A percentile compares a stretch with the other conserved stretches of the same genome.
Conservation (phyloP, 2,888 invertebrate genomes). For the Beris morrisii region DNA sequence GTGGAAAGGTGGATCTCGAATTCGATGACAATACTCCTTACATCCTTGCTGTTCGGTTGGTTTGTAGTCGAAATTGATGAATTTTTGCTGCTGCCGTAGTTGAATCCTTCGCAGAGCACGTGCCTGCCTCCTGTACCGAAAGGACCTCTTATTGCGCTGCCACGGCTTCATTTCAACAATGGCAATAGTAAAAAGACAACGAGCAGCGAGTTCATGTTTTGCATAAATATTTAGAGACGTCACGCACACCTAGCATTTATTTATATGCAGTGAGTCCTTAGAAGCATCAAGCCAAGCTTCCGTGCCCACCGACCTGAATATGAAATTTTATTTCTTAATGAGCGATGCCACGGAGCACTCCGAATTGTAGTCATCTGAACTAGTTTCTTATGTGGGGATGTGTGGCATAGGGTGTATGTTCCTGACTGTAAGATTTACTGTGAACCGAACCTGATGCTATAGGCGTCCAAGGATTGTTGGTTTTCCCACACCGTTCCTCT, state of each 20-base stretch:
- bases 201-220: slow-evolving; percentile 28
- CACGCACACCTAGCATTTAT: slow-evolving; percentile 17
- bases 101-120: slow-evolving; percentile 9
- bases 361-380: slow-evolving; percentile 9
- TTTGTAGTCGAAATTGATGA: slow-evolving; percentile 21
- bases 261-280: slow-evolving; percentile 18
- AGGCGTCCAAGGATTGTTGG: too few relatives aligned
- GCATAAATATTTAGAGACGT: slow-evolving; percentile 26
- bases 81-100: slow-evolving; percentile 11
- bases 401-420: too few relatives aligned
- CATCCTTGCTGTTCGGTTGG: neutral
- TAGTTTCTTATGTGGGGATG: too few relatives aligned
- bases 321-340: slow-evolving; percentile 30
- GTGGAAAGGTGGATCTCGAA: neutral
- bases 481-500: too few relatives aligned
- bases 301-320: slow-evolving; percentile 19
- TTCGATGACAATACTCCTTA: neutral
- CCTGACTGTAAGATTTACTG: too few relatives aligned
- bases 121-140: neutral
- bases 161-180: neutral
- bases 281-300: neutral
- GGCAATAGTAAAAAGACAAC: slow-evolving; percentile 17
- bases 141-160: neutral
- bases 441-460: too few relatives aligned
- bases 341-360: slow-evolving; percentile 10